Conservation (phyloP, 2,888 invertebrate genomes). For the Epistrophe grossulariae region DNA sequence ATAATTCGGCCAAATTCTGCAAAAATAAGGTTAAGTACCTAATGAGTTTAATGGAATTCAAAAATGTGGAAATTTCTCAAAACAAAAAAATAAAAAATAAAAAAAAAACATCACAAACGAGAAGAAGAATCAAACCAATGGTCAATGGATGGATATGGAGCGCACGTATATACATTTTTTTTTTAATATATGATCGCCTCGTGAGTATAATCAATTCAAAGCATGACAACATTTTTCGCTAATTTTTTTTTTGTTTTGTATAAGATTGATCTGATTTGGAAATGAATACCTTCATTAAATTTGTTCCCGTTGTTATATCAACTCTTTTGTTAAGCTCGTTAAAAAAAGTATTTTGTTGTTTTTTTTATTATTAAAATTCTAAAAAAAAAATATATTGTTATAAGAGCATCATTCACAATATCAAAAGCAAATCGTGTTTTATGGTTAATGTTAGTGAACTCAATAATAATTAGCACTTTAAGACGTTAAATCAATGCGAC, state of each 20-base stretch:
- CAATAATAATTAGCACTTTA: conserved; percentile 36
- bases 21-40: conserved; percentile 7
- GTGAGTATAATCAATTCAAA: conserved; percentile 28
- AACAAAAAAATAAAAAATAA: not conserved
- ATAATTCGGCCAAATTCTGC: conserved; percentile 60
- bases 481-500: conserved; percentile 32
- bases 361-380: not conserved
- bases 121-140: not conserved
- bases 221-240: conserved; percentile 22
- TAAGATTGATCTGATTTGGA: conserved; percentile 19
- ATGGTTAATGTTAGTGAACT: conserved; percentile 59
- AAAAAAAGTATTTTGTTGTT: not conserved
- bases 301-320: conserved; percentile 1
- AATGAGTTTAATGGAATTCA: conserved; percentile 24
- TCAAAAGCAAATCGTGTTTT: conserved; percentile 42
- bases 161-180: conserved; percentile 5
- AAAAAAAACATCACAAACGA: not conserved
- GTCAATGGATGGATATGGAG: conserved; percentile 3
- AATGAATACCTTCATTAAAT: conserved; percentile 35
- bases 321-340: conserved; percentile 11
- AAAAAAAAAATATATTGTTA: not conserved
- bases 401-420: conserved; percentile 25
- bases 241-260: not conserved
- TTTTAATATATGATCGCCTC: not conserved
- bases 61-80: conserved; percentile 16